These are phyloP conservation scores for Geodia barretti DNA, from an alignment of 37 sponge, comb jelly and placozoan species.

Conservation along the genomic window DNA sequence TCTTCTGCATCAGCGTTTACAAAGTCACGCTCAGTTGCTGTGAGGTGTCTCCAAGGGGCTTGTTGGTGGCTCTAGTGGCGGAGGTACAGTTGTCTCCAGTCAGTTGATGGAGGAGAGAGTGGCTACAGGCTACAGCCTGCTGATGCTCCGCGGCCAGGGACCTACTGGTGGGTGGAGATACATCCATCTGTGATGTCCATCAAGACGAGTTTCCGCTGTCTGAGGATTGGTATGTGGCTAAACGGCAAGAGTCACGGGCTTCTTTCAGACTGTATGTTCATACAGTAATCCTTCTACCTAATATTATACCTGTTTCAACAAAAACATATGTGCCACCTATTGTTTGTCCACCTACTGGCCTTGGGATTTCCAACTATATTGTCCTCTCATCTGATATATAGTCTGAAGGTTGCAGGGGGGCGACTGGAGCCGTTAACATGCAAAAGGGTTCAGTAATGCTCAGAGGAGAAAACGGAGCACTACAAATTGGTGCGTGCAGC, in stretches of 20 bases:
- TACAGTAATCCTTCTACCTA: too few species aligned
- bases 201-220: too few species aligned
- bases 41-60: conserved; percentile 10
- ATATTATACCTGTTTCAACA: too few species aligned
- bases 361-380: too few species aligned
- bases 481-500: too few species aligned
- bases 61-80: neutral
- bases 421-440: conserved; percentile 29
- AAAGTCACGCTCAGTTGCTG: conserved; percentile 43
- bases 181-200: conserved; percentile 63
- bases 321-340: too few species aligned
- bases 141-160: neutral
- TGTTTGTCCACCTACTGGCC: too few species aligned
- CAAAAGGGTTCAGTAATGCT: conserved; percentile 67
- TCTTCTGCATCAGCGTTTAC: conserved; percentile 27
- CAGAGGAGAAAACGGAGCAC: conserved; percentile 39
- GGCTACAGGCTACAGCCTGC: neutral
- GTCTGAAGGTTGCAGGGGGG: too few species aligned
- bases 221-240: too few species aligned
- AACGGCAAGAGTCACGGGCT: too few species aligned
- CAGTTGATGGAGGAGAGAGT: conserved; percentile 16
- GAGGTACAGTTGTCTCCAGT: neutral
- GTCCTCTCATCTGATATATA: too few species aligned
- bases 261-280: too few species aligned
- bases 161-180: conserved; percentile 27